A percentile compares a stretch with the other conserved stretches of the same genome.
phyloP scores from a whole-genome alignment of 2,113 vertebrate species.

The Fregata magnificens region DNA sequence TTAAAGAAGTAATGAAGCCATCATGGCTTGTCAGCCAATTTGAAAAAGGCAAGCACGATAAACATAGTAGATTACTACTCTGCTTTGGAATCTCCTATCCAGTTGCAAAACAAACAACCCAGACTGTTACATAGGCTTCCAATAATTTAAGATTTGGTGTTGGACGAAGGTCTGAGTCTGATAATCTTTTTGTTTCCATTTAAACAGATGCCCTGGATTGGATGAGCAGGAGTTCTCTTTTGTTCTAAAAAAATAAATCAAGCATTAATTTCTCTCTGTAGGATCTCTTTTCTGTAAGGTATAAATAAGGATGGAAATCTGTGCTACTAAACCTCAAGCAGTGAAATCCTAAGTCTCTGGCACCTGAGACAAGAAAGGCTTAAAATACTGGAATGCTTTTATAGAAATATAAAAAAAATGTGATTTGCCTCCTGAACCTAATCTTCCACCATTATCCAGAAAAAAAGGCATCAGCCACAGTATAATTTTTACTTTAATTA shows the following conservation, averaged over 20 bases:
- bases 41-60: not conserved
- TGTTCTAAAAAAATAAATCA: not conserved
- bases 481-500: not conserved
- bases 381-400: not conserved
- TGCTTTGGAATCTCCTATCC: not conserved
- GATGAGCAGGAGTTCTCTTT: not conserved
- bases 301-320: not conserved
- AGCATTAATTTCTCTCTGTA: not conserved
- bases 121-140: not conserved
- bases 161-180: not conserved
- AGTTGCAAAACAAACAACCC: not conserved
- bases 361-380: not conserved
- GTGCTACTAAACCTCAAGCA: not conserved
- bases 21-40: not conserved
- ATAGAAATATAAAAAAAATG: not conserved
- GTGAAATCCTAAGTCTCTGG: not conserved
- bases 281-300: not conserved
- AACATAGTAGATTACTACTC: not conserved
- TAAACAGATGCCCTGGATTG: not conserved
- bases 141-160: not conserved
- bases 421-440: not conserved
- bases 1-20: not conserved
- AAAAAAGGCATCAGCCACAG: not conserved
- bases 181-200: not conserved
- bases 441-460: not conserved